Evolutionary conservation across 2,113 vertebrate genomes (phyloP).

Genomic region (Stomatorhinus ivindoensis): DNA sequence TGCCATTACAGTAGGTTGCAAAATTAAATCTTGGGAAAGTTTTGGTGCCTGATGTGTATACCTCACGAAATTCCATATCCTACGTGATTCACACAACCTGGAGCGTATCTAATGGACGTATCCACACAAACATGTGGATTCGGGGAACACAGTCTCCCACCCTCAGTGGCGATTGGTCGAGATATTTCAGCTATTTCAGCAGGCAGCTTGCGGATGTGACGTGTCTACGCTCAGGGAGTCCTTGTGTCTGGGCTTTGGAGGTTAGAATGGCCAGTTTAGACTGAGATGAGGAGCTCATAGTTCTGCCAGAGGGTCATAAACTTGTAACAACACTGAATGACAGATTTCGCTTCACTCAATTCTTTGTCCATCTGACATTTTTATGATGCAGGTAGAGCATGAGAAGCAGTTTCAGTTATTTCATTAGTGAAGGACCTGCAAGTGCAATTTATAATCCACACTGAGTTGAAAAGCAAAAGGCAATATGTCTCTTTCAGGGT

Average conservation of each 20-base stretch:
- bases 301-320: neutral
- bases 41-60: neutral
- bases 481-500: neutral
- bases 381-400: neutral
- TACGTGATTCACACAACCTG: neutral
- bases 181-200: neutral
- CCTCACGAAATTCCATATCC: neutral
- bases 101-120: neutral
- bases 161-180: neutral
- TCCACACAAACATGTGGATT: neutral
- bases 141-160: neutral
- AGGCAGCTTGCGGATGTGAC: neutral
- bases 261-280: neutral
- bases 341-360: neutral
- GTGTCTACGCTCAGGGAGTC: neutral
- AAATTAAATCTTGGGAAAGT: neutral
- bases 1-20: neutral
- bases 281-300: neutral
- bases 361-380: neutral
- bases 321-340: neutral
- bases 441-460: neutral
- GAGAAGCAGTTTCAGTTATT: neutral
- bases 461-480: neutral
- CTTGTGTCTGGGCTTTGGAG: neutral
- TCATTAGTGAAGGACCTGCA: neutral